A percentile compares a stretch with the other conserved stretches of the same genome.
phyloP scores from a whole-genome alignment of 2,797 vertebrate species.

The Chelmon rostratus region DNA sequence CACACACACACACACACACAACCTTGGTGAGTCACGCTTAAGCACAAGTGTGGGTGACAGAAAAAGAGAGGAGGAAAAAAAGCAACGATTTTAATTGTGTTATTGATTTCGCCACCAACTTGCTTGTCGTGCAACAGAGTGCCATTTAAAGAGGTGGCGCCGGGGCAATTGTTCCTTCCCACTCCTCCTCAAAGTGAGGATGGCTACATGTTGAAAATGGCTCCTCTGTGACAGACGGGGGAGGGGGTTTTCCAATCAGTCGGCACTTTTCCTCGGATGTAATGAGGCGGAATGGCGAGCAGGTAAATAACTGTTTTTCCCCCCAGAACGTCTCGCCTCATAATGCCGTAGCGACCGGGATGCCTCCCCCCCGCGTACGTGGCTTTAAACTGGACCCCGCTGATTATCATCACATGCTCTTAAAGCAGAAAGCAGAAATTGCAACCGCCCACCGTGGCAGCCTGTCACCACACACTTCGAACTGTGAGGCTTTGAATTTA shows the following conservation, averaged over 20 bases:
- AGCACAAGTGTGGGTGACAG: slow-evolving; percentile 66
- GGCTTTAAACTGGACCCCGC: slow-evolving; percentile 65
- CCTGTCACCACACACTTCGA: slow-evolving; percentile 73
- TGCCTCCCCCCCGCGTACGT: neutral
- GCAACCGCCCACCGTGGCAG: slow-evolving; percentile 75
- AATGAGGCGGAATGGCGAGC: slow-evolving; percentile 31
- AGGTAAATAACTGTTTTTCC: slow-evolving; percentile 30
- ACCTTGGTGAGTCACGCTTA: slow-evolving; percentile 53
- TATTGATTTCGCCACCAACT: slow-evolving; percentile 65
- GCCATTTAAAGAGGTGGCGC: slow-evolving; percentile 51
- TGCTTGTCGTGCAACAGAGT: slow-evolving; percentile 53
- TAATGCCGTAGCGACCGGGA: slow-evolving; percentile 38
- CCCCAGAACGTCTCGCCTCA: neutral
- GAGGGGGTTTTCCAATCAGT: slow-evolving; percentile 38
- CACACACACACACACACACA: slow-evolving; percentile 24
- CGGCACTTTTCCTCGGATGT: slow-evolving; percentile 1
- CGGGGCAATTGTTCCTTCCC: slow-evolving; percentile 47
- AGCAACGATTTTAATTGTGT: slow-evolving; percentile 52
- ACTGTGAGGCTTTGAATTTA: slow-evolving; percentile 73
- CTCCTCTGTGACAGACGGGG: slow-evolving; percentile 24
- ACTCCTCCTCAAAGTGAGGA: slow-evolving; percentile 34
- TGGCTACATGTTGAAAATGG: slow-evolving; percentile 39
- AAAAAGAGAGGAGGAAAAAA: neutral
- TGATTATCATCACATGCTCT: slow-evolving; percentile 71
- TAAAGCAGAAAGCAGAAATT: slow-evolving; percentile 68